phyloP scores from a whole-genome alignment of 2,888 invertebrate genomes.

The Theretra japonica region DNA sequence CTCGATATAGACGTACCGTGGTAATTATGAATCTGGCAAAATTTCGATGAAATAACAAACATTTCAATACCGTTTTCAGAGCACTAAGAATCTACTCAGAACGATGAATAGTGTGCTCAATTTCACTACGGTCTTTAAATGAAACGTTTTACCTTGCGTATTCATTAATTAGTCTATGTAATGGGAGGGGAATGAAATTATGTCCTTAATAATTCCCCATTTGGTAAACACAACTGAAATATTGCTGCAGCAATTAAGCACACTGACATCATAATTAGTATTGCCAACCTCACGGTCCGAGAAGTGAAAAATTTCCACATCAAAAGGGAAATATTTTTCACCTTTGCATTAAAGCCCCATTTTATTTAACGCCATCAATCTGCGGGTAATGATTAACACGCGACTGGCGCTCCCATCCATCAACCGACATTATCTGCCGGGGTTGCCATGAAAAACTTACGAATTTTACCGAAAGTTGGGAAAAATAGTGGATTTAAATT shows the following conservation, averaged over 20 bases:
- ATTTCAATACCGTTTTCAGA: too few species aligned
- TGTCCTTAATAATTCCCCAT: not conserved
- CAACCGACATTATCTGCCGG: conserved; percentile 26
- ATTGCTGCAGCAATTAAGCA: not conserved
- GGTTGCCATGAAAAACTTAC: conserved; percentile 18
- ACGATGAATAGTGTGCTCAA: too few species aligned
- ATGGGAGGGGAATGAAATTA: not conserved
- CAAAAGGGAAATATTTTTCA: conserved; percentile 15
- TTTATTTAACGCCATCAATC: conserved; percentile 20
- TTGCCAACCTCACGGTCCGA: not conserved
- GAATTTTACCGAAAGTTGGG: not conserved
- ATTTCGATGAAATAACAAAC: too few species aligned
- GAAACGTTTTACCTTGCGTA: too few species aligned
- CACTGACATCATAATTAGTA: conserved; percentile 2
- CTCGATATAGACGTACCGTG: too few species aligned
- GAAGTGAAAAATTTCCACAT: not conserved
- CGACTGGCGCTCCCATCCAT: conserved; percentile 22
- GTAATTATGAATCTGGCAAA: too few species aligned
- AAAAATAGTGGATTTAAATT: not conserved
- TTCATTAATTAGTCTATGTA: not conserved
- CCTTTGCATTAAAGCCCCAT: conserved; percentile 19
- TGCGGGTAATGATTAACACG: conserved; percentile 23
- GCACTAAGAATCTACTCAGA: too few species aligned
- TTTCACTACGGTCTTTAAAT: too few species aligned
- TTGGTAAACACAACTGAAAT: not conserved